Evolutionary conservation across 2,888 invertebrate species (phyloP), one percentile per base, ranked within the genome.

Genomic region (Antitype chi): DNA sequence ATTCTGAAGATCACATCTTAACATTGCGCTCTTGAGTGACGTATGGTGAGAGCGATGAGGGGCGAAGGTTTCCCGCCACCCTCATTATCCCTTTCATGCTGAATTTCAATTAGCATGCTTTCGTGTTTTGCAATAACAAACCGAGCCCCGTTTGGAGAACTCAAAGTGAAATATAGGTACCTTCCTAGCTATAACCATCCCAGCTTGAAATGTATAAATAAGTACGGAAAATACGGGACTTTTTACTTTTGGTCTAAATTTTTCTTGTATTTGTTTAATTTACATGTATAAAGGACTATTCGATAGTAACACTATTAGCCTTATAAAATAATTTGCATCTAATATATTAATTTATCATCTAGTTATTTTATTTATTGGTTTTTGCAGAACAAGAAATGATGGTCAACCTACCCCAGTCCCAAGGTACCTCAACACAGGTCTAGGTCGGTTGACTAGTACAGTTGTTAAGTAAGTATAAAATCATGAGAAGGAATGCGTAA

Each of bases 11-110:
- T 82, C 77, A 80, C 82, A 76, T 93, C 91, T 92, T 91, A 90
- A 84, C 90, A 89, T 90, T 88, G 88, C 88, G 85, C 84, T 82
- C 76, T 86, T 89, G 90, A 92, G 90, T 93, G 94, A 93, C 93
- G 93, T 93, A 92, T 91, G 89, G 92, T 86, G 90, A 89, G 88
- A 87, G 87, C 78, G 83, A 83, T 86, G 81, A 88, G 86, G 85
- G 88, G 90, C 86, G 89, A 76, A 73, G 75, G 78, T 70, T 74
- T 78, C 82, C 80, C 77, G 53, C 91, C 93, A 89, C 93, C 94
- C 94, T 96, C 92, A 96, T 97, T 96, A 97, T 96, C 97, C 97
- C 96, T 96, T 96, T 92, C 94, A 94, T 97, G 95, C 94, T 97
- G 97, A 96, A 97, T 97, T 96, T 96, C 93, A 97, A 97, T 95